Evolutionary conservation across 2,888 invertebrate species (phyloP).

Genomic region (Leucophenga montana): DNA sequence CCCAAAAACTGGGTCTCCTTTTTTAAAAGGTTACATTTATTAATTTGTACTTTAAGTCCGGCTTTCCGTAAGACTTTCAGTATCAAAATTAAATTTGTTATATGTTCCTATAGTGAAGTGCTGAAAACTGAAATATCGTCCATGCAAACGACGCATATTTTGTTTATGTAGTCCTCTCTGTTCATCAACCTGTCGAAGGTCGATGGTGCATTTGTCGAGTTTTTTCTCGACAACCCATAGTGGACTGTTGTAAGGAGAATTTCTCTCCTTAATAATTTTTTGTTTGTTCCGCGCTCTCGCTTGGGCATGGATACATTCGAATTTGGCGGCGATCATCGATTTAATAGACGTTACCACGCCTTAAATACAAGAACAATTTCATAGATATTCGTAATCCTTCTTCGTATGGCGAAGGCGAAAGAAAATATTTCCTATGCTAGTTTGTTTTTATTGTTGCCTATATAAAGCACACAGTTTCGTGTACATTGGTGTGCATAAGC

Average conservation of each 20-base stretch:
- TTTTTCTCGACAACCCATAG: slow-evolving; percentile 30
- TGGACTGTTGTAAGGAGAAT: slow-evolving; percentile 33
- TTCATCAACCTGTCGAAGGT: not conserved
- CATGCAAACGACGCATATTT: not conserved
- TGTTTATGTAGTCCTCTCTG: not conserved
- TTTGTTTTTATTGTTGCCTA: too few species aligned
- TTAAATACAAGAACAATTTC: too few species aligned
- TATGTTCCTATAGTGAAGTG: not conserved
- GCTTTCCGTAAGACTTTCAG: not conserved
- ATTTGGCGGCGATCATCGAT: too few species aligned
- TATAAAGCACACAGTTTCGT: too few species aligned
- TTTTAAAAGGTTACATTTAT: not conserved
- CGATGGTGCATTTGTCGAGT: slow-evolving; percentile 16
- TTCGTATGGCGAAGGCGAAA: too few species aligned
- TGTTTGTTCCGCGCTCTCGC: too few species aligned
- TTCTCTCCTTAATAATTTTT: slow-evolving; percentile 34
- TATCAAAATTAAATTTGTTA: not conserved
- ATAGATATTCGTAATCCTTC: too few species aligned
- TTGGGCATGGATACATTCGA: too few species aligned
- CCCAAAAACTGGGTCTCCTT: not conserved
- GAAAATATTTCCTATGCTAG: too few species aligned
- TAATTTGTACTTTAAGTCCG: not conserved
- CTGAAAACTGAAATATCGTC: not conserved
- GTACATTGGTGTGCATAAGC: too few species aligned
- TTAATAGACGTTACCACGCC: too few species aligned